phyloP scores from a whole-genome alignment of 1,140 invertebrate genomes.

The Zeugodacus cucurbitae region DNA sequence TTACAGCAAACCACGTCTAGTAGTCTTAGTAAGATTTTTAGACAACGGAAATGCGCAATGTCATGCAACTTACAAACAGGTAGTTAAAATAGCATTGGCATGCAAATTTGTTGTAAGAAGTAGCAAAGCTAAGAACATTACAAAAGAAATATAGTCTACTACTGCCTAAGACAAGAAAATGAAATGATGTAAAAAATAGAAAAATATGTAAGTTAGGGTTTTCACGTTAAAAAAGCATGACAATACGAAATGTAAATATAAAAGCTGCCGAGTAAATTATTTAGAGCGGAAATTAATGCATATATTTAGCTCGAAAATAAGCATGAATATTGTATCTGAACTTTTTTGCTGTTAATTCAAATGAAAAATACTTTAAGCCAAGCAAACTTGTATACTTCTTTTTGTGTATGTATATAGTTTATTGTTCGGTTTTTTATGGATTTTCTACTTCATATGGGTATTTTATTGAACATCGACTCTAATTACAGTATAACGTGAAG shows the following conservation, averaged over 20 bases:
- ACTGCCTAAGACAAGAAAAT: not conserved
- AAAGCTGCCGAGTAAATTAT: not conserved
- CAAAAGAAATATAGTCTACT: not conserved
- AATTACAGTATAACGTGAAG: too few species aligned
- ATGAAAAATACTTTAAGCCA: too few species aligned
- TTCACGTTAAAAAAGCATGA: not conserved
- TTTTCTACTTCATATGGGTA: too few species aligned
- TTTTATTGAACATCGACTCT: too few species aligned
- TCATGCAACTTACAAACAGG: not conserved
- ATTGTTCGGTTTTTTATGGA: too few species aligned
- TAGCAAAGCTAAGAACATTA: not conserved
- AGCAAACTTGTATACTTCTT: too few species aligned
- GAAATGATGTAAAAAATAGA: too few species aligned
- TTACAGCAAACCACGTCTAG: not conserved
- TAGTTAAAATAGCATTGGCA: not conserved
- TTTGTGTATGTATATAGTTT: too few species aligned
- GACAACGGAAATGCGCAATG: not conserved
- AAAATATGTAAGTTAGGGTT: not conserved
- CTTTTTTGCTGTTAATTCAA: too few species aligned
- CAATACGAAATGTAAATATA: not conserved
- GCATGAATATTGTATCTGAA: not conserved
- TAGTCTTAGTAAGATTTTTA: not conserved
- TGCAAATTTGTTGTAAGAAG: not conserved
- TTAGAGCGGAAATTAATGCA: constrained; percentile 10
- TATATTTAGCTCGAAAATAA: not conserved